Conservation (phyloP, 2,888 invertebrate genomes). For the Chydorus sphaericus region DNA sequence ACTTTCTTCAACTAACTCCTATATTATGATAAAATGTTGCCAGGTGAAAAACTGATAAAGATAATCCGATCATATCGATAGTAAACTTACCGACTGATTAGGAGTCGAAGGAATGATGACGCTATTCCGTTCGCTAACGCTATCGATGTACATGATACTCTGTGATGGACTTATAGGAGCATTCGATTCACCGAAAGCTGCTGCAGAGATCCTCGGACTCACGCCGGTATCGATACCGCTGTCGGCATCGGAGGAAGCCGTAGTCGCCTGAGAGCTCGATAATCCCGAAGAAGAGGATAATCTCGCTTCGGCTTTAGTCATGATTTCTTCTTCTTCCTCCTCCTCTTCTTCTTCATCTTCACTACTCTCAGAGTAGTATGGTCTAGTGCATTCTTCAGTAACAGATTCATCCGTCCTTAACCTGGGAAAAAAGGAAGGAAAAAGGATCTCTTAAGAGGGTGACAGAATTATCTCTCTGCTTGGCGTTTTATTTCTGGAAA, state of each 20-base stretch:
- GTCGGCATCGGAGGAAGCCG: conserved; percentile 9
- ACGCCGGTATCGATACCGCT: conserved; percentile 14
- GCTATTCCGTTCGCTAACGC: conserved; percentile 12
- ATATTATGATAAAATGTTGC: too few relatives aligned
- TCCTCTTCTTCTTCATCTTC: conserved; percentile 37
- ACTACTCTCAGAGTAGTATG: background rate
- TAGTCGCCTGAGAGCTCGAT: conserved; percentile 7
- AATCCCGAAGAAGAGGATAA: conserved; percentile 12
- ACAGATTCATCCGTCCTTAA: background rate
- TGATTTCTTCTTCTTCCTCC: conserved; percentile 27
- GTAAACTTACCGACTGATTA: too few relatives aligned
- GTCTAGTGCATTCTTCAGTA: background rate
- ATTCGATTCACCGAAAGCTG: conserved; percentile 6
- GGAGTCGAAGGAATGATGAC: too few relatives aligned
- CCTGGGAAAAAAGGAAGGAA: background rate
- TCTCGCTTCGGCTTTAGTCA: conserved; percentile 2
- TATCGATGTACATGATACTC: conserved; percentile 13
- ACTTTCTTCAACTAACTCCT: background rate
- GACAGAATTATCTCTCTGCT: too few relatives aligned
- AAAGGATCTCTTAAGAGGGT: too few relatives aligned
- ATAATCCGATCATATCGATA: too few relatives aligned
- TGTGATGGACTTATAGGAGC: conserved; percentile 9
- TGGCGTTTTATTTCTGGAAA: too few relatives aligned
- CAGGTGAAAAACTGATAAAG: too few relatives aligned
- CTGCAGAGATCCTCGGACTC: conserved; percentile 4